Percentiles rank a stretch among this genome's conserved stretches.
phyloP scores from a whole-genome alignment of 2,113 vertebrate species.

The Atractosteus spatula region DNA sequence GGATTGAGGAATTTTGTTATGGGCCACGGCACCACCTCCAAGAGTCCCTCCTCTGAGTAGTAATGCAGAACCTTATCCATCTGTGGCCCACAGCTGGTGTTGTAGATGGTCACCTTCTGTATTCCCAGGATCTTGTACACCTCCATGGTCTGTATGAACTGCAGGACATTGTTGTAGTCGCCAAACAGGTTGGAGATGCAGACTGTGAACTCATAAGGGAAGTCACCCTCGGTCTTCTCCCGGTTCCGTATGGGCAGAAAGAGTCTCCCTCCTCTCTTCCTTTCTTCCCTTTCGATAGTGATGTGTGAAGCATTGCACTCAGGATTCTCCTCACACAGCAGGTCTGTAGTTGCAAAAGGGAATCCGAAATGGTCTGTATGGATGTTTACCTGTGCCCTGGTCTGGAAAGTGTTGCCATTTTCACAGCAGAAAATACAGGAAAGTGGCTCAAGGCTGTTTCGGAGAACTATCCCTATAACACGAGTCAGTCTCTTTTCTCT shows the following conservation, averaged over 20 bases:
- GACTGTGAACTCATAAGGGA: slow-evolving; percentile 62
- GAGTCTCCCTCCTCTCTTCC: fast-evolving
- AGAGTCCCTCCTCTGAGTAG: slow-evolving; percentile 60
- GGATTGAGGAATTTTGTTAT: slow-evolving; percentile 57
- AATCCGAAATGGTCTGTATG: slow-evolving; percentile 67
- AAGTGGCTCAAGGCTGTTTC: slow-evolving; percentile 52
- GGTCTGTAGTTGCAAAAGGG: slow-evolving; percentile 51
- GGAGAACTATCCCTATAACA: slow-evolving; percentile 63
- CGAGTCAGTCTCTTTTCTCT: slow-evolving; percentile 48
- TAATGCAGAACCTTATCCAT: slow-evolving; percentile 59
- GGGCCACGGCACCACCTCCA: slow-evolving; percentile 70
- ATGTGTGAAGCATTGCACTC: slow-evolving; percentile 29
- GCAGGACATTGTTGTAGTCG: slow-evolving; percentile 69
- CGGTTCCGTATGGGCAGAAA: slow-evolving; percentile 60
- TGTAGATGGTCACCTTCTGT: slow-evolving; percentile 70
- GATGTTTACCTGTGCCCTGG: slow-evolving; percentile 42
- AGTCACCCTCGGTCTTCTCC: slow-evolving; percentile 29
- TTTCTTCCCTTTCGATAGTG: neutral
- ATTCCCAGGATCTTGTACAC: slow-evolving; percentile 73
- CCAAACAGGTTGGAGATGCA: slow-evolving; percentile 73
- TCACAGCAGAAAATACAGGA: slow-evolving; percentile 64
- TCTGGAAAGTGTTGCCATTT: neutral
- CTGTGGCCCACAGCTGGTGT: slow-evolving; percentile 63
- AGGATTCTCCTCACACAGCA: slow-evolving; percentile 42
- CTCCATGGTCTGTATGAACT: slow-evolving; percentile 69